These are phyloP conservation scores for Cotesia vestalis DNA, from an alignment of 1,140 invertebrate genomes.

Conservation along the genomic window DNA sequence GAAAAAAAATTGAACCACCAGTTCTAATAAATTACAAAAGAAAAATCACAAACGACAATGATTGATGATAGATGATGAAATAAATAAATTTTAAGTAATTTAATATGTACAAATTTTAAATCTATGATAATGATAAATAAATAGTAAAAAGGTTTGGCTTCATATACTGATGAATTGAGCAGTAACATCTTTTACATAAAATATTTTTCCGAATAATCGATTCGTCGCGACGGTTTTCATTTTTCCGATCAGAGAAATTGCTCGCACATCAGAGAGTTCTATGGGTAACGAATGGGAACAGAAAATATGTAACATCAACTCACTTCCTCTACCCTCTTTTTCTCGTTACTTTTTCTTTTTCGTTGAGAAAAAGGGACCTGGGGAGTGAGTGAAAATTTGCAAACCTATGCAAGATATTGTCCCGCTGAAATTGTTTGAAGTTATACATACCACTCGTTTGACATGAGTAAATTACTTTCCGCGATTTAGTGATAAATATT, in stretches of 20 bases:
- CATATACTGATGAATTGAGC: neutral
- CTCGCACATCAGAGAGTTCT: neutral
- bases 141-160: neutral
- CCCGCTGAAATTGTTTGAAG: conserved; percentile 32
- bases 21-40: no score
- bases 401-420: conserved; percentile 37
- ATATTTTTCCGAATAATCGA: conserved; percentile 3
- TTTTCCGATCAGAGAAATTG: neutral
- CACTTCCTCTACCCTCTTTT: neutral
- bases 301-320: conserved; percentile 2
- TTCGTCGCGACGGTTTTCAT: conserved; percentile 2
- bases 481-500: no score
- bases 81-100: no score
- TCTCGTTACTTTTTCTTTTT: no score
- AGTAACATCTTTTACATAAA: neutral
- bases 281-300: neutral
- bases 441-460: conserved; percentile 8
- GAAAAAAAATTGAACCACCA: no score
- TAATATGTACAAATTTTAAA: no score
- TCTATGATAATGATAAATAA: neutral
- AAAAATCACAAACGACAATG: no score
- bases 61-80: no score
- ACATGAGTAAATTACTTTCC: neutral
- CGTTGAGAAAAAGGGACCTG: neutral
- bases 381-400: conserved; percentile 21